phyloP scores from a whole-genome alignment of 2,113 vertebrate genomes.

The Neomonachus schauinslandi region DNA sequence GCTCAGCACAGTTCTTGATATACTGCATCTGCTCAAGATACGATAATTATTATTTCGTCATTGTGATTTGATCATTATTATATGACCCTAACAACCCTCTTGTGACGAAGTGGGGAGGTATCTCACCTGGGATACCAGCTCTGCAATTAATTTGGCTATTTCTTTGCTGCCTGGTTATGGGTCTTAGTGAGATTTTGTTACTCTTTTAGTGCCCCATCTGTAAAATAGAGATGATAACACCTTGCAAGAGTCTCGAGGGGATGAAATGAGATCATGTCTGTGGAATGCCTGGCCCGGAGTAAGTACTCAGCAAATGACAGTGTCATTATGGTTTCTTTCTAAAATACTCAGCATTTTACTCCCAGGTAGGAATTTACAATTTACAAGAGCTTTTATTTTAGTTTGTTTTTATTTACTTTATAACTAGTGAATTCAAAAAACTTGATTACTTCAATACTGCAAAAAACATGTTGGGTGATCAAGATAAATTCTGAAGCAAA shows the following conservation, averaged over 20 bases:
- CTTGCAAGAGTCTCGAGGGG: background rate
- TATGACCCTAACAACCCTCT: background rate
- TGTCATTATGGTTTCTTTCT: background rate
- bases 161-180: background rate
- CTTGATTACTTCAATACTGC: background rate
- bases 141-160: background rate
- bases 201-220: background rate
- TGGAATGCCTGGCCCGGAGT: background rate
- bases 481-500: conserved; percentile 17
- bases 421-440: background rate
- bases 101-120: background rate
- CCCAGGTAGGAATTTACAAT: background rate
- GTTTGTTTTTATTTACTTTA: conserved; percentile 24
- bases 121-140: background rate
- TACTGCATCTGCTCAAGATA: background rate
- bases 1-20: background rate
- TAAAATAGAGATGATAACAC: conserved; percentile 49
- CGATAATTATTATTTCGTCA: background rate
- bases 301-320: background rate
- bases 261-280: conserved; percentile 49
- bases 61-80: background rate
- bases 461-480: background rate
- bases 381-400: background rate
- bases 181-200: background rate
- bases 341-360: conserved; percentile 6